Evolutionary conservation across 2,888 invertebrate species (phyloP), one percentile per base, ranked within the genome.

Genomic region (Minunthozetes semirufus): DNA sequence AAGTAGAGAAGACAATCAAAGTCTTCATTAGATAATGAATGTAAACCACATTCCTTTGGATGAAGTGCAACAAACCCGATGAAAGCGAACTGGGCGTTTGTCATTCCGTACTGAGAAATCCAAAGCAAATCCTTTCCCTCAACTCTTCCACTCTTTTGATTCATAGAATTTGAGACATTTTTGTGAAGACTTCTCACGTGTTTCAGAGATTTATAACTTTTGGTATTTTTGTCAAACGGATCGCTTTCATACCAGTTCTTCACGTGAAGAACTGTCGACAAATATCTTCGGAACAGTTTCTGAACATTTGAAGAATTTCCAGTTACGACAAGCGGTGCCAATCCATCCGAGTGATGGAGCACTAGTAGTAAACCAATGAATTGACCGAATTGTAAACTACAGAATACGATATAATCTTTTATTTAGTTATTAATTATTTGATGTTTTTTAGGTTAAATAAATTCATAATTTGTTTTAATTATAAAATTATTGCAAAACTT

Each of bases 31-130:
- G 85, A 86, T 2, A 86, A 82, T 77, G 87, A 85, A 17, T 85
- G 82, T 17, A 93, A 84, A 0, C 91, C 90, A 70, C 92, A 86
- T 72, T 85, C 82, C 75, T 88, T 85, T 0, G 86, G 86, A 76
- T 83, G 83, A 75, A 90, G 80, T 0, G 91, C 81, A 0, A 88
- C 85, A 78, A 88, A 88, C 0, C 93, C 94, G 81, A 94, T 87
- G 81, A 94, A 94, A 3, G 92, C 93, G 81, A 91, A 91, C 83
- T 91, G 92, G 0, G 94, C 93, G 15, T 94, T 82, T 0, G 90
- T 90, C 86, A 94, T 87, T 81, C 93, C 93, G 78, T 89, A 87
- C 82, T 94, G 94, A 0, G 89, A 88, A 53, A 93, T 88, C 61
- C 85, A 84, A 9, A 79, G 70, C 8, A 86, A 83, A 0, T 83